phyloP scores from a whole-genome alignment of 2,797 vertebrate species.

The Enteromius mattozi region DNA sequence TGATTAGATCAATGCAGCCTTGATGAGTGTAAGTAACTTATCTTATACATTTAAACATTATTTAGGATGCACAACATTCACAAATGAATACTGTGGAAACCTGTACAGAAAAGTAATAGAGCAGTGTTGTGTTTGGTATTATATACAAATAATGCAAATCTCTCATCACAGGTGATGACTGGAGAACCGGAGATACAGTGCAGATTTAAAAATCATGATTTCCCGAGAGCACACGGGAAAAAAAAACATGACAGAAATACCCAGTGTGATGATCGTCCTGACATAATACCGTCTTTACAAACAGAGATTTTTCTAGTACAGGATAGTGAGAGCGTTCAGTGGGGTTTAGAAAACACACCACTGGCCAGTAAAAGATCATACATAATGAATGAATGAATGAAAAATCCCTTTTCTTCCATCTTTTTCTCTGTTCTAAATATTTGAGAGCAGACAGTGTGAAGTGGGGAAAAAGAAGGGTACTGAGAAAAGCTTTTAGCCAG shows the following conservation, averaged over 20 bases:
- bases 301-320: slow-evolving; percentile 3
- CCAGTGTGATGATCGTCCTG: slow-evolving; percentile 11
- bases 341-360: slow-evolving; percentile 28
- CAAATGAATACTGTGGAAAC: neutral
- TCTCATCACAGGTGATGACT: neutral
- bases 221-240: neutral
- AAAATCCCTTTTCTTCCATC: slow-evolving; percentile 40
- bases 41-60: no score
- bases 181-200: neutral
- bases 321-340: slow-evolving; percentile 8
- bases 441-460: slow-evolving; percentile 59
- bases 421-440: slow-evolving; percentile 67
- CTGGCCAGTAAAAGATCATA: slow-evolving; percentile 33
- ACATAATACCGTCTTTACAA: slow-evolving; percentile 6
- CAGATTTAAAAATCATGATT: neutral
- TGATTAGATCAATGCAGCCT: neutral
- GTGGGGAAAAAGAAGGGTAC: slow-evolving; percentile 32
- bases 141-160: neutral
- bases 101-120: neutral
- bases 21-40: neutral
- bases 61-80: neutral
- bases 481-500: slow-evolving; percentile 56
- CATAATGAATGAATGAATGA: slow-evolving; percentile 39
- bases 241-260: slow-evolving; percentile 4
- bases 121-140: neutral